Conservation (phyloP, 2,113 vertebrate species). For the Pelecanus crispus region DNA sequence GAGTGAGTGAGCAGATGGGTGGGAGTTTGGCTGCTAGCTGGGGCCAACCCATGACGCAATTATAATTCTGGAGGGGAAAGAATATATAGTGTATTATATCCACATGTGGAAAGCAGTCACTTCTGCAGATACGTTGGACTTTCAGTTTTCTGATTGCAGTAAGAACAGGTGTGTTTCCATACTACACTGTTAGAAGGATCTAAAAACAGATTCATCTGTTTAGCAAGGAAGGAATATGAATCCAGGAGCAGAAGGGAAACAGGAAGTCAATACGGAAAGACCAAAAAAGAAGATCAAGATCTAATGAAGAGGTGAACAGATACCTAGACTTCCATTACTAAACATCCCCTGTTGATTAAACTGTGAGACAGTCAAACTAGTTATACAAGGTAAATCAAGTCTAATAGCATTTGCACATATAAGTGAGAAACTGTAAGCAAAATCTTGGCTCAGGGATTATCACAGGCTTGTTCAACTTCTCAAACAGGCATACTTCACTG, state of each 20-base stretch:
- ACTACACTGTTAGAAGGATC: background rate
- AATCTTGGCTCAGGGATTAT: background rate
- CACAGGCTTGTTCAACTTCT: background rate
- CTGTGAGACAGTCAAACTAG: background rate
- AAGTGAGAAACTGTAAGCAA: background rate
- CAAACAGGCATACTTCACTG: background rate
- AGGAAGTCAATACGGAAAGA: background rate
- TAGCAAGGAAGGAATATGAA: background rate
- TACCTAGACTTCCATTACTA: background rate
- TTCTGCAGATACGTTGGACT: background rate
- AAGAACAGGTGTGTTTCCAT: background rate
- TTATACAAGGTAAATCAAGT: background rate
- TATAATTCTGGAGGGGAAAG: background rate
- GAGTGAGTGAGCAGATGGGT: background rate
- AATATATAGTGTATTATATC: rapidly evolving
- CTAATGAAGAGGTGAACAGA: background rate
- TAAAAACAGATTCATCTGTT: background rate
- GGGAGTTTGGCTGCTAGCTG: background rate
- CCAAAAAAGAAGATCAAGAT: background rate
- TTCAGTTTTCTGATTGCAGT: background rate
- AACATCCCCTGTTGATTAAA: background rate
- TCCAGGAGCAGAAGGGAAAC: background rate
- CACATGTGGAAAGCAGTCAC: background rate
- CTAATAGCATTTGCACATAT: background rate
- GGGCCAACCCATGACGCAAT: background rate